phyloP scores from a whole-genome alignment of 2,888 invertebrate genomes.

The Pandemis cinnamomeana region DNA sequence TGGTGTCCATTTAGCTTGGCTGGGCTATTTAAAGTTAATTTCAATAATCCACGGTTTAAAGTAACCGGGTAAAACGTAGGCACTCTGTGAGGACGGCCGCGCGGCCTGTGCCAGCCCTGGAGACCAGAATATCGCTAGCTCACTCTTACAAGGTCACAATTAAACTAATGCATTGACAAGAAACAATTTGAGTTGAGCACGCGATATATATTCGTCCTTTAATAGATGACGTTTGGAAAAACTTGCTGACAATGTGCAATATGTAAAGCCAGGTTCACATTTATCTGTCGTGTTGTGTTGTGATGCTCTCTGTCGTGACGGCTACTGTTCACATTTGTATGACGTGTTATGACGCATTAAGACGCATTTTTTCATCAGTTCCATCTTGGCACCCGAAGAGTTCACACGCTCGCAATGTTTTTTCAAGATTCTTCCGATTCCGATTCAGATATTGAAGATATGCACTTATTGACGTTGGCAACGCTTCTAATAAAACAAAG shows the following conservation, averaged over 20 bases:
- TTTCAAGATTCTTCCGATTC: no score
- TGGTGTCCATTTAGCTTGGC: constrained; percentile 49
- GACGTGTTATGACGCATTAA: no score
- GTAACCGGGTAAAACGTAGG: constrained; percentile 59
- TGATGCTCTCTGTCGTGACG: no score
- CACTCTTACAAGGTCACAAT: neutral
- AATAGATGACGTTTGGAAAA: neutral
- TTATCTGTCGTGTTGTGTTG: no score
- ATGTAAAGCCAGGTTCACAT: no score
- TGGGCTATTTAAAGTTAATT: constrained; percentile 45
- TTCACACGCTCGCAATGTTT: no score
- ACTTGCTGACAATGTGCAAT: neutral
- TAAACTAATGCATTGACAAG: neutral
- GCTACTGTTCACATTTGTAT: no score
- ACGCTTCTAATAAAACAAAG: no score
- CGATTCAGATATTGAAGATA: no score
- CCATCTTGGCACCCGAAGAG: no score
- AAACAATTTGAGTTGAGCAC: neutral
- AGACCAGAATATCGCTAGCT: constrained; percentile 48
- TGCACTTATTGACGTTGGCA: no score
- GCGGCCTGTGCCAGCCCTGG: constrained; percentile 64
- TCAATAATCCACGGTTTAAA: constrained; percentile 42
- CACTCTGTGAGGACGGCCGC: constrained; percentile 73
- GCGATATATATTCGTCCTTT: neutral
- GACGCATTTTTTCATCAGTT: no score